phyloP scores from a whole-genome alignment of 2,888 invertebrate genomes.

The Tenthredo notha region DNA sequence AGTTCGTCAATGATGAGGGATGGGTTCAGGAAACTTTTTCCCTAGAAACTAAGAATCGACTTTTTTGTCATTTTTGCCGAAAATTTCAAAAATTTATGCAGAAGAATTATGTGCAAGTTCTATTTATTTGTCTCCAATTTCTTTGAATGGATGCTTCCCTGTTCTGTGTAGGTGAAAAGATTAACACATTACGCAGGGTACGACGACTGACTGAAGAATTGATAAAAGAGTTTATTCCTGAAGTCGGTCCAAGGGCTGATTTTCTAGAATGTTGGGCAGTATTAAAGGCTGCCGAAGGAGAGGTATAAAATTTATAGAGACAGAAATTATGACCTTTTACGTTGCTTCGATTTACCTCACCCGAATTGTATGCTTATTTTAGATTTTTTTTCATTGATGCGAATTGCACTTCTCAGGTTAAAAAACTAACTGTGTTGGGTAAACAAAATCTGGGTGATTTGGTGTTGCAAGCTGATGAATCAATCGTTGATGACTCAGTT shows the following conservation, averaged over 20 bases:
- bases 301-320: not conserved
- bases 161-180: not conserved
- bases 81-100: too few species aligned
- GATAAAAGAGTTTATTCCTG: constrained; percentile 21
- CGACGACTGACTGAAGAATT: not conserved
- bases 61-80: too few species aligned
- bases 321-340: constrained; percentile 14
- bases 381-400: not conserved
- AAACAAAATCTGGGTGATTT: not conserved
- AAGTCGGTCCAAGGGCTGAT: constrained; percentile 18
- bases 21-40: too few species aligned
- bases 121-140: too few species aligned
- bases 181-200: constrained; percentile 20
- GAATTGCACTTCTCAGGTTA: not conserved
- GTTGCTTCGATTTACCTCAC: constrained; percentile 5
- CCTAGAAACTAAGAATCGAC: too few species aligned
- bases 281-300: not conserved
- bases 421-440: not conserved
- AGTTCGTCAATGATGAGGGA: too few species aligned
- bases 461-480: not conserved
- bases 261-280: not conserved
- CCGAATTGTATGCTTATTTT: not conserved
- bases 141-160: too few species aligned
- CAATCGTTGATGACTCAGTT: not conserved
- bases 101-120: too few species aligned